A percentile compares a stretch with the other conserved stretches of the same genome.
phyloP scores from a whole-genome alignment of 2,797 vertebrate species.

The Molothrus aeneus region DNA sequence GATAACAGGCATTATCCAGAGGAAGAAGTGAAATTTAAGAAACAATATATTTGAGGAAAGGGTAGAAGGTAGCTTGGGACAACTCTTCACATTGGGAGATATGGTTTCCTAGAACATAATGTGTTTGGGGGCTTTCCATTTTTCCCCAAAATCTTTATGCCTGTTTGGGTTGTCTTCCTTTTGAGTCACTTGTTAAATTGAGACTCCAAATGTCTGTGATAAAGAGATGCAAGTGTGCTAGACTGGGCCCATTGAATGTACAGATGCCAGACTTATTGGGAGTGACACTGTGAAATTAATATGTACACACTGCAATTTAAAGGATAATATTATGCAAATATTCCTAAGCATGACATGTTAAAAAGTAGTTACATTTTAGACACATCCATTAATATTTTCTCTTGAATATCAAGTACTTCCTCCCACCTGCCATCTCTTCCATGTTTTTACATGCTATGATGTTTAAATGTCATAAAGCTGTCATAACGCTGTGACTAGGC shows the following conservation, averaged over 20 bases:
- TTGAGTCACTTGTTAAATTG: not conserved
- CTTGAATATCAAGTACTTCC: slow-evolving; percentile 45
- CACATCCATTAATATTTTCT: slow-evolving; percentile 57
- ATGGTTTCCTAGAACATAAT: not conserved
- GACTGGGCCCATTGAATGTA: not conserved
- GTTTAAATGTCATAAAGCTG: slow-evolving; percentile 51
- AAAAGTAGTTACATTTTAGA: slow-evolving; percentile 44
- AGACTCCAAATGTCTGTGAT: not conserved
- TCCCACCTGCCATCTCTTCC: slow-evolving; percentile 39
- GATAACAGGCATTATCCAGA: not conserved
- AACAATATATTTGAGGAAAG: not conserved
- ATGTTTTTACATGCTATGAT: slow-evolving; percentile 46
- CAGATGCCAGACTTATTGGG: not conserved
- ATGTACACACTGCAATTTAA: slow-evolving; percentile 20
- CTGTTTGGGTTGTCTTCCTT: not conserved
- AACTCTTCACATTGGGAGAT: not conserved
- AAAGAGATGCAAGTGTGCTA: not conserved
- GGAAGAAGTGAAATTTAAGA: not conserved
- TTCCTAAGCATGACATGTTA: slow-evolving; percentile 21
- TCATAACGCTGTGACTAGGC: slow-evolving; percentile 57
- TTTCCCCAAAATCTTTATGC: not conserved
- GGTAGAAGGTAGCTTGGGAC: not conserved
- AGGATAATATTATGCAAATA: slow-evolving; percentile 55
- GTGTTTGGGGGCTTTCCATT: not conserved
- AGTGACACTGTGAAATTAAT: slow-evolving; percentile 26